Evolutionary conservation across 2,113 vertebrate species (phyloP).

Genomic region (Cyprinodon variegatus): DNA sequence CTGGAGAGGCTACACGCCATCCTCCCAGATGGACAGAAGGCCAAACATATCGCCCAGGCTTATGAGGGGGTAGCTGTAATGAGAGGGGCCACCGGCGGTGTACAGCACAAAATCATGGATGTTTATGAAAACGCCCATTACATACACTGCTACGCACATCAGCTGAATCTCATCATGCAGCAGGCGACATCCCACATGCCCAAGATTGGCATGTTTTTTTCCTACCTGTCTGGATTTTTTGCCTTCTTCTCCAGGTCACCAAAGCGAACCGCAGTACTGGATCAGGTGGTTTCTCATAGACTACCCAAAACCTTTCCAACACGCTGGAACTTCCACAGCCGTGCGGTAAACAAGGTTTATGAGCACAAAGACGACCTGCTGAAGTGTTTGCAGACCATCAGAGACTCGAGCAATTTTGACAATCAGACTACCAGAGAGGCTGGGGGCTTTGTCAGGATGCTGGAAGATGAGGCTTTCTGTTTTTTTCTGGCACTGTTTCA

Average conservation of each 20-base stretch:
- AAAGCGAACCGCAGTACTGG: not conserved
- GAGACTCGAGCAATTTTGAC: not conserved
- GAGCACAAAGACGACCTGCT: not conserved
- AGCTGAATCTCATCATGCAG: not conserved
- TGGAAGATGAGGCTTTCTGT: not conserved
- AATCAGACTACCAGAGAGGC: not conserved
- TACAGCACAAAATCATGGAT: not conserved
- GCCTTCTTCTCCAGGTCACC: not conserved
- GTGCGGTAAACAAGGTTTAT: not conserved
- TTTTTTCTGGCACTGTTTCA: not conserved
- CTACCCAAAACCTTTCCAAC: not conserved
- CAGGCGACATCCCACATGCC: not conserved
- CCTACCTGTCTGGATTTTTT: not conserved
- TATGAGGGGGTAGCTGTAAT: not conserved
- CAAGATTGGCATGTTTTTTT: not conserved
- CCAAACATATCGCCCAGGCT: not conserved
- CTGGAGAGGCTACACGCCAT: slow-evolving; percentile 3
- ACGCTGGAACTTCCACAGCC: not conserved
- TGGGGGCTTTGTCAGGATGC: not conserved
- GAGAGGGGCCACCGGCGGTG: not conserved
- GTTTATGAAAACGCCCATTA: not conserved
- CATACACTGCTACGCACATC: not conserved
- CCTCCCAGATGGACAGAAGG: not conserved
- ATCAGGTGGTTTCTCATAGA: not conserved
- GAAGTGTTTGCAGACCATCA: not conserved